A percentile compares a stretch with the other conserved stretches of the same genome.
phyloP scores from a whole-genome alignment of 2,888 invertebrate species.

The Automeris io region DNA sequence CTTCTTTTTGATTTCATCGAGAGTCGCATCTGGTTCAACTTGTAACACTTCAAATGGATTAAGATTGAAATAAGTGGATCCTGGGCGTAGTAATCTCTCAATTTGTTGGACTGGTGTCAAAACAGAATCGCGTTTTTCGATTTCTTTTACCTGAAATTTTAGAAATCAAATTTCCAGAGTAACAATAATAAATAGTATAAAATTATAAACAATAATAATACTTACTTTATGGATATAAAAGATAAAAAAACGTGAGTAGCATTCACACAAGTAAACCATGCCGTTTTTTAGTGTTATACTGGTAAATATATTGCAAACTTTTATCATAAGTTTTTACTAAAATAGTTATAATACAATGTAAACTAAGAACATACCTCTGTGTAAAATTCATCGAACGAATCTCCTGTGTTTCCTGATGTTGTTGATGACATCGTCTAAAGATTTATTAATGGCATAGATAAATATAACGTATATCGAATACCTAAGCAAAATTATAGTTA shows the following conservation, averaged over 20 bases:
- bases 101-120: slow-evolving; percentile 98
- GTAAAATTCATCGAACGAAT: slow-evolving; percentile 89
- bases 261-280: too few relatives aligned
- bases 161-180: not conserved
- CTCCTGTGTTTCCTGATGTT: slow-evolving; percentile 70
- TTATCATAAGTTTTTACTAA: too few relatives aligned
- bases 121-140: slow-evolving; percentile 97
- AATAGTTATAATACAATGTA: not conserved
- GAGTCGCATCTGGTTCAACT: slow-evolving; percentile 90
- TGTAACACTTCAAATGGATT: slow-evolving; percentile 97
- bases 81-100: slow-evolving; percentile 94
- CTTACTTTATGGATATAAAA: too few relatives aligned
- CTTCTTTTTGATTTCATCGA: slow-evolving; percentile 97
- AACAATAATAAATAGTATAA: slow-evolving; percentile 6
- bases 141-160: slow-evolving; percentile 93
- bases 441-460: not conserved
- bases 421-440: slow-evolving; percentile 38
- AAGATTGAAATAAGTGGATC: slow-evolving; percentile 98
- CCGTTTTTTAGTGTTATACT: too few relatives aligned
- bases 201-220: too few relatives aligned
- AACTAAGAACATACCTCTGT: slow-evolving; percentile 75
- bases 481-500: too few relatives aligned
- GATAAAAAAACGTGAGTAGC: too few relatives aligned
- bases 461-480: not conserved
- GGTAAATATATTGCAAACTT: too few relatives aligned